Conservation (phyloP, 2,797 vertebrate genomes). For the Phylloscopus collybita region DNA sequence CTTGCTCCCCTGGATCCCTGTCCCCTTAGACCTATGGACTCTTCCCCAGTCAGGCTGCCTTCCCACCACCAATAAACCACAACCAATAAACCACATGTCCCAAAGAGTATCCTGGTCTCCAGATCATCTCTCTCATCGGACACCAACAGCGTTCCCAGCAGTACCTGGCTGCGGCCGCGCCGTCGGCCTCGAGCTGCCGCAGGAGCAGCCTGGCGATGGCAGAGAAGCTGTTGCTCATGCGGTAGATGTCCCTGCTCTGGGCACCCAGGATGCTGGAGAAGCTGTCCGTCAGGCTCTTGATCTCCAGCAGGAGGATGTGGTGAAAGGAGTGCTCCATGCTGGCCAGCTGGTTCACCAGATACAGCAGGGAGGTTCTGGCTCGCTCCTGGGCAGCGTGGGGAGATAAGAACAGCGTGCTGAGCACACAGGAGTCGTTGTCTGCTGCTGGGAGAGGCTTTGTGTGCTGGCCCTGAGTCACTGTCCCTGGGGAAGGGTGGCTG, state of each 20-base stretch:
- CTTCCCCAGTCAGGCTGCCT: too few species aligned
- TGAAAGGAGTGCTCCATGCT: slow-evolving; percentile 92
- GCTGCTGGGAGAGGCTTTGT: neutral
- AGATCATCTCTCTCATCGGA: too few species aligned
- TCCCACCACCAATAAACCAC: too few species aligned
- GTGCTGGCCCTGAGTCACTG: neutral
- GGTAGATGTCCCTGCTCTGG: slow-evolving; percentile 89
- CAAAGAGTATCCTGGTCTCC: too few species aligned
- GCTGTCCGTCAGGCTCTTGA: slow-evolving; percentile 85
- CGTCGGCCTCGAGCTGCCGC: slow-evolving; percentile 77
- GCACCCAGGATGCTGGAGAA: slow-evolving; percentile 84
- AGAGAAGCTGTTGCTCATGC: slow-evolving; percentile 95
- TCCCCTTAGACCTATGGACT: too few species aligned
- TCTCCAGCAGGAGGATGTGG: slow-evolving; percentile 90
- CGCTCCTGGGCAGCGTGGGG: slow-evolving; percentile 73
- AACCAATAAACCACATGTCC: too few species aligned
- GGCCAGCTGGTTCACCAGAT: slow-evolving; percentile 88
- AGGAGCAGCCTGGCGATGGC: slow-evolving; percentile 87
- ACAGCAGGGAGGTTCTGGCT: slow-evolving; percentile 84
- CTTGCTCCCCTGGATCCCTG: too few species aligned
- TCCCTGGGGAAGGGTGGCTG: neutral
- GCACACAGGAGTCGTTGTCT: neutral
- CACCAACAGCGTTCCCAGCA: too few species aligned
- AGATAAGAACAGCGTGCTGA: neutral
- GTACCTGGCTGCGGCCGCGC: slow-evolving; percentile 70